Evolutionary conservation across 2,113 vertebrate species (phyloP).

Genomic region (Agapornis roseicollis): DNA sequence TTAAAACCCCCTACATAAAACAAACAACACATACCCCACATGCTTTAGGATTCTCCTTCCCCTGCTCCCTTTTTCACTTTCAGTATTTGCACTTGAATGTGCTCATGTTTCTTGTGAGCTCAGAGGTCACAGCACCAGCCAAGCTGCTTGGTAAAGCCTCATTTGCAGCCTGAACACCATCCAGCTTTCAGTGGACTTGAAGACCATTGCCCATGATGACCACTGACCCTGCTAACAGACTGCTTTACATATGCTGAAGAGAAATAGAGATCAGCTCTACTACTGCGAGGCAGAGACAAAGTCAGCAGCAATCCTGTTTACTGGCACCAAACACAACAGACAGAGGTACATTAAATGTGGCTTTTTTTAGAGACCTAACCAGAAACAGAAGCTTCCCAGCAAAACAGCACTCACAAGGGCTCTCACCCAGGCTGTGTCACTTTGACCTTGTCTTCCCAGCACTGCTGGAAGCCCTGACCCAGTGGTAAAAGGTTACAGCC

Average conservation of each 20-base stretch:
- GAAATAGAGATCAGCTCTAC: neutral
- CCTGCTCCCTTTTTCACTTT: neutral
- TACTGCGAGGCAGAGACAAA: neutral
- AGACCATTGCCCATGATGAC: neutral
- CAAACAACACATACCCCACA: rapidly evolving
- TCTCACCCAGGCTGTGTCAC: neutral
- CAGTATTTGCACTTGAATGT: neutral
- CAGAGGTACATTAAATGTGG: neutral
- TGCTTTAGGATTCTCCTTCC: neutral
- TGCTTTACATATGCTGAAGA: neutral
- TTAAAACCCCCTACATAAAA: neutral
- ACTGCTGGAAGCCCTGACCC: neutral
- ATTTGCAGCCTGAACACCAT: neutral
- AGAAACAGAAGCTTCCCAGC: neutral
- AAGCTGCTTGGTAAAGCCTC: neutral
- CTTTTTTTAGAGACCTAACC: neutral
- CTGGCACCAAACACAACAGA: neutral
- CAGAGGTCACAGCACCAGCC: neutral
- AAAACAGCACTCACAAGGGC: neutral
- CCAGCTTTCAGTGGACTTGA: neutral
- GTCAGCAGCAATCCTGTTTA: neutral
- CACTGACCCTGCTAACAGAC: neutral
- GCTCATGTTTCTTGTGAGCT: neutral
- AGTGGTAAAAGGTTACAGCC: neutral
- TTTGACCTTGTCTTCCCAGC: neutral